Evolutionary conservation across 1,140 invertebrate genomes (phyloP), one percentile per base, ranked within the genome.

Genomic region (Battus philenor): DNA sequence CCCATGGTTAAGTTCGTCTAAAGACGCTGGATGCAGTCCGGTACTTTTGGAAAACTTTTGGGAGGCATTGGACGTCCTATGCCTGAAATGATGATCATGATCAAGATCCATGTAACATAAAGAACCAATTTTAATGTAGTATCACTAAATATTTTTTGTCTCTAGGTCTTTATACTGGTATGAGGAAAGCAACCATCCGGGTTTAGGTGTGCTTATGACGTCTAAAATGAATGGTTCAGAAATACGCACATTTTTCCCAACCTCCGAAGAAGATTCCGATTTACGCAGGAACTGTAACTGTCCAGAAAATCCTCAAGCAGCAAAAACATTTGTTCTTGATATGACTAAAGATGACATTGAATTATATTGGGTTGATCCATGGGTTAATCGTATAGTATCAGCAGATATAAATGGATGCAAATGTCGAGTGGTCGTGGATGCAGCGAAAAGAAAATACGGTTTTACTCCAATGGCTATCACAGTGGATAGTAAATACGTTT

Each of bases 101-200:
- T n/a, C n/a, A n/a, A n/a, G n/a, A n/a, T n/a, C n/a, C n/a, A n/a
- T n/a, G n/a, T n/a, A n/a, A n/a, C n/a, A n/a, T n/a, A n/a, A n/a
- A n/a, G n/a, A n/a, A n/a, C n/a, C n/a, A n/a, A n/a, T n/a, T n/a
- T n/a, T n/a, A n/a, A n/a, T n/a, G n/a, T n/a, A n/a, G n/a, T n/a
- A n/a, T n/a, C n/a, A n/a, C n/a, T n/a, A n/a, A n/a, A n/a, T 20
- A 3, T 20, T 20, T 44, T 11, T 45, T 32, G 11, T 2, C 87
- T 88, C 50, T 61, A 94, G 92, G 56, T 89, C 88, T 24, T 62
- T 95, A 20, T 92, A 91, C 57, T 95, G 93, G 93, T 85, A 82
- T 32, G 90, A 93, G 49, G 90, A 92, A 78, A 69, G 87, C 30
- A 86, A 83, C 24, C 79, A 88, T 33, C 80, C 78, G 33, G 88